A percentile compares a stretch with the other conserved stretches of the same genome.
phyloP scores from a whole-genome alignment of 2,113 vertebrate species.

The Periophthalmus modestus region DNA sequence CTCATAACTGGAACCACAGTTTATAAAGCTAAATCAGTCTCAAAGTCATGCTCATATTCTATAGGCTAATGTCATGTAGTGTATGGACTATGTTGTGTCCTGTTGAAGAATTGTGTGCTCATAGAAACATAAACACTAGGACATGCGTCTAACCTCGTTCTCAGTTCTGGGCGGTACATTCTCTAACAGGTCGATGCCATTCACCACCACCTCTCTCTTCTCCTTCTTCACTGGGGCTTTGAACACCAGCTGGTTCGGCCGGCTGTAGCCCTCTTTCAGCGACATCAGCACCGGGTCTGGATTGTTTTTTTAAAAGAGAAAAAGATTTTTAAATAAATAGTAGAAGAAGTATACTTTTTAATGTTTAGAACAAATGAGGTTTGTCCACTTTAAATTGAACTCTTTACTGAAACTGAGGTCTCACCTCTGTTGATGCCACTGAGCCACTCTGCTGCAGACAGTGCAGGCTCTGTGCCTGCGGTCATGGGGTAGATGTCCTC shows the following conservation, averaged over 20 bases:
- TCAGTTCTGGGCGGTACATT: slow-evolving; percentile 94
- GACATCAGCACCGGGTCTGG: slow-evolving; percentile 95
- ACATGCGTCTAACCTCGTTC: slow-evolving; percentile 80
- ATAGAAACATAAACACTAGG: no score
- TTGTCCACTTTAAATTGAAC: no score
- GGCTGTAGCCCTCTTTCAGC: slow-evolving; percentile 91
- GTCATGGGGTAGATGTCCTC: slow-evolving; percentile 99
- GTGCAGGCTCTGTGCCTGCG: slow-evolving; percentile 87
- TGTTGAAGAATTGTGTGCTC: no score
- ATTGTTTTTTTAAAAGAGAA: slow-evolving; percentile 16
- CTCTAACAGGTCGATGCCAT: slow-evolving; percentile 93
- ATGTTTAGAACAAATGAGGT: background rate
- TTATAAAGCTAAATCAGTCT: no score
- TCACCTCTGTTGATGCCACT: slow-evolving; percentile 91
- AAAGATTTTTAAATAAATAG: no score
- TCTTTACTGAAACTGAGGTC: background rate
- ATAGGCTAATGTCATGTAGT: no score
- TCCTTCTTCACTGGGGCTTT: slow-evolving; percentile 89
- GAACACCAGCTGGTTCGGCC: slow-evolving; percentile 86
- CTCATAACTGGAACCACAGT: no score
- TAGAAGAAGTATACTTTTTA: no score
- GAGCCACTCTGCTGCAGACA: slow-evolving; percentile 91
- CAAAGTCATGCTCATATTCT: no score
- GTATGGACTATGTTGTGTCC: no score
- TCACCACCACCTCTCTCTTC: slow-evolving; percentile 91